Percentiles rank a stretch among this genome's conserved stretches.
phyloP scores from a whole-genome alignment of 2,888 invertebrate genomes.

The Willowsia nigromaculata region DNA sequence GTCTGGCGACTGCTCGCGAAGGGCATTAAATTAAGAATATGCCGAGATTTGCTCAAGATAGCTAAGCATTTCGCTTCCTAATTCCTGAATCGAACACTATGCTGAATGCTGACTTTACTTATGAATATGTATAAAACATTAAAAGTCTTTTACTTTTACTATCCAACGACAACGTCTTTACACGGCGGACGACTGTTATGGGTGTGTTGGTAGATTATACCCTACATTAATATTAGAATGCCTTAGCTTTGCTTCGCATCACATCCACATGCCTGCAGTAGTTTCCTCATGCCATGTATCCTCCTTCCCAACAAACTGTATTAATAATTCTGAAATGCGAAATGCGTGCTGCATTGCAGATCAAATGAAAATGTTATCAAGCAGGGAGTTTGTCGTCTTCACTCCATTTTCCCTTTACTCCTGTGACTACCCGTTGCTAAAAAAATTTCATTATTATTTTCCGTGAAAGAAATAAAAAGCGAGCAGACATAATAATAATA shows the following conservation, averaged over 20 bases:
- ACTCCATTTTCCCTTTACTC: background rate
- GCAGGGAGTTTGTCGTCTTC: slow-evolving; percentile 22
- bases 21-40: slow-evolving; percentile 43
- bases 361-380: slow-evolving; percentile 27
- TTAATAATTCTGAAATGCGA: slow-evolving; percentile 8
- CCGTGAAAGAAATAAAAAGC: slow-evolving; percentile 30
- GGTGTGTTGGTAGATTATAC: background rate
- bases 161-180: background rate
- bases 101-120: background rate
- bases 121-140: slow-evolving; percentile 32
- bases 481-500: background rate
- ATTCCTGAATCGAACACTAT: background rate
- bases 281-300: background rate
- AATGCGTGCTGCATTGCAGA: slow-evolving; percentile 72
- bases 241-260: background rate
- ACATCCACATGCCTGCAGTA: slow-evolving; percentile 14
- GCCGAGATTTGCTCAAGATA: slow-evolving; percentile 20
- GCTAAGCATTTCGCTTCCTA: too few relatives aligned
- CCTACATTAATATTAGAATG: background rate
- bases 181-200: background rate
- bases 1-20: slow-evolving; percentile 12
- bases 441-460: slow-evolving; percentile 51
- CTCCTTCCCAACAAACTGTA: slow-evolving; percentile 1
- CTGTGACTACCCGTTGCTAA: background rate
- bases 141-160: background rate